Percentiles rank a stretch among this genome's conserved stretches.
Evolutionary conservation across 2,113 vertebrate genomes (phyloP).

Genomic region (Mustela nigripes): DNA sequence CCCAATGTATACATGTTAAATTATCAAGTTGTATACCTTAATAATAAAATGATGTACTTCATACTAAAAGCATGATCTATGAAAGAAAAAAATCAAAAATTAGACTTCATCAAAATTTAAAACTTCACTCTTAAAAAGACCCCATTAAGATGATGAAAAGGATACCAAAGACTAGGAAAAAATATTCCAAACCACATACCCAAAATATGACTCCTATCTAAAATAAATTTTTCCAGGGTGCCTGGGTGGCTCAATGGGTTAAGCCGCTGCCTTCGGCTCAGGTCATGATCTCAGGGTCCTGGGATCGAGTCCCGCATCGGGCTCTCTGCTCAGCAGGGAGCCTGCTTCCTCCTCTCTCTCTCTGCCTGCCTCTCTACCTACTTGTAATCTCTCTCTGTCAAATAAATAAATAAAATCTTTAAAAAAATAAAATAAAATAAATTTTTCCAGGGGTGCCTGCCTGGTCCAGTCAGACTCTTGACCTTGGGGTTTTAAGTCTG

Average conservation of each 20-base stretch:
- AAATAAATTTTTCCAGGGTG: background rate
- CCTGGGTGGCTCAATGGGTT: no score
- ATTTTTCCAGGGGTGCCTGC: background rate
- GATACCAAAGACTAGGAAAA: background rate
- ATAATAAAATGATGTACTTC: background rate
- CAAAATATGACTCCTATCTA: background rate
- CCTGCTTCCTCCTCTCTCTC: no score
- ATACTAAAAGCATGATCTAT: background rate
- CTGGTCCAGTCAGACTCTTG: no score
- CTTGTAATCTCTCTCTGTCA: no score
- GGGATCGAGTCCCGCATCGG: no score
- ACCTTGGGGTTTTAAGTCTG: no score
- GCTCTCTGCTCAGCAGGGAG: no score
- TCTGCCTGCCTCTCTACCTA: no score
- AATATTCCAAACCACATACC: background rate
- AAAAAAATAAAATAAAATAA: background rate
- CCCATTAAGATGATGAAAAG: background rate
- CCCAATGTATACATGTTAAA: background rate
- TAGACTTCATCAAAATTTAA: background rate
- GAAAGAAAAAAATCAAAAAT: background rate
- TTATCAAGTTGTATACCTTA: background rate
- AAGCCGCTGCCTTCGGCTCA: no score
- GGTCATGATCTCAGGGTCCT: no score
- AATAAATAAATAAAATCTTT: no score
- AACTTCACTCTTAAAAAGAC: background rate